These are phyloP conservation scores for Platysternon megacephalum DNA, from an alignment of 2,113 vertebrate species.

Conservation along the genomic window DNA sequence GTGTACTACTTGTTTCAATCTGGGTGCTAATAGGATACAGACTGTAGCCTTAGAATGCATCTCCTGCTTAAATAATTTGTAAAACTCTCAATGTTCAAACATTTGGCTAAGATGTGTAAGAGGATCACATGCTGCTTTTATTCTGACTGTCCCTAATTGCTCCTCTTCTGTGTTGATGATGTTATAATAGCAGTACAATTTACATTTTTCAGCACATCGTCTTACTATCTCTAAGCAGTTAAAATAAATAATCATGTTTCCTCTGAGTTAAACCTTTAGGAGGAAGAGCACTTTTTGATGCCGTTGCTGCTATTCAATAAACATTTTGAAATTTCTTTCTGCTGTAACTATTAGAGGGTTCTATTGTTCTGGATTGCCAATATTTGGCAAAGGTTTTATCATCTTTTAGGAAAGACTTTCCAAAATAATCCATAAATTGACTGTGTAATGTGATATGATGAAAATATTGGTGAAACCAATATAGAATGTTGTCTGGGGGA, in stretches of 20 bases:
- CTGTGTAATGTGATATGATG: neutral
- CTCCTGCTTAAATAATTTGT: neutral
- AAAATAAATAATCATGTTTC: neutral
- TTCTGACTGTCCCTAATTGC: neutral
- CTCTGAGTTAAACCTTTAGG: neutral
- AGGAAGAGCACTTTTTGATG: neutral
- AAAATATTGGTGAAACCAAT: slow-evolving; percentile 9
- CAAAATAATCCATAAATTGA: neutral
- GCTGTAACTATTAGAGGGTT: neutral
- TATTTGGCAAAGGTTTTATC: neutral
- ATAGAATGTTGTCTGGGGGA: neutral
- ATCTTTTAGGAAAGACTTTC: slow-evolving; percentile 36
- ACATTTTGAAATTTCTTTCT: slow-evolving; percentile 13
- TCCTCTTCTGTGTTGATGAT: neutral
- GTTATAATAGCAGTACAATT: neutral
- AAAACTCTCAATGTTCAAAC: neutral
- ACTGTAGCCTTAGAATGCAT: neutral
- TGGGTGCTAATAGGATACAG: fast-evolving
- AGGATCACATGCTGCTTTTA: neutral
- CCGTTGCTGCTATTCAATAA: neutral
- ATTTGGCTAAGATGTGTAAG: neutral
- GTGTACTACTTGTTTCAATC: neutral
- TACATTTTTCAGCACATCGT: neutral
- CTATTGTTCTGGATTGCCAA: slow-evolving; percentile 25
- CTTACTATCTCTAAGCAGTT: neutral